phyloP scores from a whole-genome alignment of 2,113 vertebrate genomes.

The Aegotheles bennettii region DNA sequence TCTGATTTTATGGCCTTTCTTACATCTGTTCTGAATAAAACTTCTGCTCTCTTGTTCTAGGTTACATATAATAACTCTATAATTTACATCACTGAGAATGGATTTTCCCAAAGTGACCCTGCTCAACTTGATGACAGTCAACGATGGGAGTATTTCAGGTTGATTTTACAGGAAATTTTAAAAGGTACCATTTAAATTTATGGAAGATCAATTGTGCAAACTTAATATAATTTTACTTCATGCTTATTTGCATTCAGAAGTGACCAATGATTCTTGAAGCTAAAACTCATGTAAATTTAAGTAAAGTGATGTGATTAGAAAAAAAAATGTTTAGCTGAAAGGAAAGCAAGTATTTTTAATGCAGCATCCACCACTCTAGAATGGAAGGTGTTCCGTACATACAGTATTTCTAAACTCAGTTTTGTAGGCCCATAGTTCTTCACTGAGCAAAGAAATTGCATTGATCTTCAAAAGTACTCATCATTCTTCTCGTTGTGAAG shows the following conservation, averaged over 20 bases:
- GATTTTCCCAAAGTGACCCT: conserved; percentile 81
- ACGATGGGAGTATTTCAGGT: conserved; percentile 75
- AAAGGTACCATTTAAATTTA: conserved; percentile 77
- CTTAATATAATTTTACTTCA: conserved; percentile 66
- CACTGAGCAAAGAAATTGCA: not conserved
- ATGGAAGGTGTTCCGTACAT: not conserved
- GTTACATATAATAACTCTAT: conserved; percentile 79
- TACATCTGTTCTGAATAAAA: conserved; percentile 75
- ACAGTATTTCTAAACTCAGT: not conserved
- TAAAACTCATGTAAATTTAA: conserved; percentile 57
- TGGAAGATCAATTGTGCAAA: conserved; percentile 71
- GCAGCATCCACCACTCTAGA: too few species aligned
- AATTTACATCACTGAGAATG: conserved; percentile 89
- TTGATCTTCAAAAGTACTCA: not conserved
- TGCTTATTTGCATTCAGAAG: conserved; percentile 66
- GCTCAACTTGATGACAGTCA: conserved; percentile 76
- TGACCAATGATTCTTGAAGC: conserved; percentile 62
- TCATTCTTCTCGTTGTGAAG: not conserved
- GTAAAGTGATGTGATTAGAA: conserved; percentile 39
- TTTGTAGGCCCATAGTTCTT: not conserved
- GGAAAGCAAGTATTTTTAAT: conserved; percentile 24
- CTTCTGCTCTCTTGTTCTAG: conserved; percentile 74
- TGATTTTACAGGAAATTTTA: conserved; percentile 80
- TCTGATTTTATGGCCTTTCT: conserved; percentile 74
- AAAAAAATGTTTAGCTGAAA: conserved; percentile 43